These are phyloP conservation scores for Coregonus suidteri DNA, from an alignment of 2,797 vertebrate species.

Conservation along the genomic window DNA sequence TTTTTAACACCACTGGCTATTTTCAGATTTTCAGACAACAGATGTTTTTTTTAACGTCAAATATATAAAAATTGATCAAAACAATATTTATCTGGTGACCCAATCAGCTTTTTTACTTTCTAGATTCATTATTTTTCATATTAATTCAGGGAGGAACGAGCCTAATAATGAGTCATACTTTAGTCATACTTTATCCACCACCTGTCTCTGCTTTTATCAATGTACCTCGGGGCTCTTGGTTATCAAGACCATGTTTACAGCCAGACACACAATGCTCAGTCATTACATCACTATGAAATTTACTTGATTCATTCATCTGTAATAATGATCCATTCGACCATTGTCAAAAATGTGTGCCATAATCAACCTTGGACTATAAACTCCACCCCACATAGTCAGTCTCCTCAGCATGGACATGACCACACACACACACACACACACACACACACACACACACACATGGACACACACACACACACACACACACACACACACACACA, in stretches of 20 bases:
- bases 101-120: not conserved
- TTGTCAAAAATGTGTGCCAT: constrained; percentile 6
- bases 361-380: constrained; percentile 41
- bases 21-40: constrained; percentile 45
- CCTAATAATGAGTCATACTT: not conserved
- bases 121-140: constrained; percentile 37
- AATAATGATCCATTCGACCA: not conserved
- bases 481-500: not conserved
- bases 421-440: constrained; percentile 38
- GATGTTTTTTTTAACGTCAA: constrained; percentile 27
- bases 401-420: constrained; percentile 46
- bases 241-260: constrained; percentile 30
- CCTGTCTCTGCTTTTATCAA: constrained; percentile 51
- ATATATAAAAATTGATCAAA: constrained; percentile 44
- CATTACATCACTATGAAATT: constrained; percentile 16
- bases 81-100: constrained; percentile 41
- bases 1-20: constrained; percentile 56
- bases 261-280: constrained; percentile 21
- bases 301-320: not conserved
- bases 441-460: no score
- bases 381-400: constrained; percentile 42
- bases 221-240: constrained; percentile 35
- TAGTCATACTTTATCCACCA: constrained; percentile 41
- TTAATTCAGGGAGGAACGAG: constrained; percentile 8
- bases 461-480: constrained; percentile 14